Base-by-base conservation (phyloP, 2,113 vertebrate species). In the Plecturocebus donacophilus region DNA sequence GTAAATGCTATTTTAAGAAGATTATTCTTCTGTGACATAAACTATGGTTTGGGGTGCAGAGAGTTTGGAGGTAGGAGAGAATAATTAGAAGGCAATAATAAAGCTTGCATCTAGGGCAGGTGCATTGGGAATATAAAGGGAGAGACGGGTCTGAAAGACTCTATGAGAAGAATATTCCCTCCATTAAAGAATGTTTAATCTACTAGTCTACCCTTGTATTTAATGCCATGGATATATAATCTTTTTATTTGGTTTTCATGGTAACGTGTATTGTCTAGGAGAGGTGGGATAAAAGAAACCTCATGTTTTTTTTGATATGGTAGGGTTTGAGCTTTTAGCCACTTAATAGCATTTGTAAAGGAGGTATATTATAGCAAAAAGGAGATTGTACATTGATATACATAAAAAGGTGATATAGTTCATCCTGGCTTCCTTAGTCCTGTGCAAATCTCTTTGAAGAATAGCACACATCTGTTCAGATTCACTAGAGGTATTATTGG, bases 1-100 rank as follows among this genome's bases (percentile, higher is more conserved):
- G 52, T 47, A 5, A 47, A 47, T 54, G 1, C 30, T 86, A 86
- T 79, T 98, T 91, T 86, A 96, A n/a, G 42, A 95, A 40, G 42
- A 30, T 80, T 61, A 68, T 64, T 90, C 40, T 47, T 87, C 40
- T 40, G 27, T 61, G 70, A 85, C 49, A 82, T 68, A 66, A 83
- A 88, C 45, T 68, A 75, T 71, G 87, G 84, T 45, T 76, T 87
- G 54, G 11, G 0, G 19, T 75, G 5, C 71, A 91, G 38, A 66
- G 42, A 75, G 54, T 61, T 42, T 52, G 32, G 64, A 92, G 95
- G 49, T 90, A 13, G 12, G 0, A 21, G 79, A 42, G 40, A 73
- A 49, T 40, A n/a, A 6, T 47, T 40, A 88, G 66, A 70, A 87
- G 64, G 76, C 49, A 42, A n/a, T 1, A 10, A 49, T 13, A 54